phyloP scores from a whole-genome alignment of 2,797 vertebrate species.

The Crax fasciolata region DNA sequence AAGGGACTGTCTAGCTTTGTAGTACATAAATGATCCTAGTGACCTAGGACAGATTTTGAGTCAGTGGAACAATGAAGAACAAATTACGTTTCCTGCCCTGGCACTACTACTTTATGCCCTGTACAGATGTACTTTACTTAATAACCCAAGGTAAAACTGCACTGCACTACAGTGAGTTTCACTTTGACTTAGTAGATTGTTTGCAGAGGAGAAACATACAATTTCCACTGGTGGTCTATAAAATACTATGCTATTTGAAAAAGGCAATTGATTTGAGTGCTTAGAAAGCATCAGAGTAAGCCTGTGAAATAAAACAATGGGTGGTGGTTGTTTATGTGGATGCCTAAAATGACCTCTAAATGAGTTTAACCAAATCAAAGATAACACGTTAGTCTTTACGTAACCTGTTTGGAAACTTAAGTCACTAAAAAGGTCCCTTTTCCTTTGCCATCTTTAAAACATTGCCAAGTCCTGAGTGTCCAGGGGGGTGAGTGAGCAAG shows the following conservation, averaged over 20 bases:
- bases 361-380: background rate
- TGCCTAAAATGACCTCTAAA: background rate
- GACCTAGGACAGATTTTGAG: background rate
- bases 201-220: background rate
- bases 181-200: background rate
- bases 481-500: background rate
- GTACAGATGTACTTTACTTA: background rate
- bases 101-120: background rate
- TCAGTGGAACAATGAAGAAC: background rate
- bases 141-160: background rate
- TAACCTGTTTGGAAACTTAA: background rate
- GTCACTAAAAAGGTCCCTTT: background rate
- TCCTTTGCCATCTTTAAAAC: background rate
- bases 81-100: background rate
- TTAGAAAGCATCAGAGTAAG: slow-evolving; percentile 8
- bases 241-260: background rate
- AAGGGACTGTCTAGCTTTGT: background rate
- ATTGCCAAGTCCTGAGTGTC: background rate
- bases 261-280: background rate
- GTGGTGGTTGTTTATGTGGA: background rate
- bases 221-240: background rate
- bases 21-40: background rate
- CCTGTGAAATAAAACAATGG: background rate
- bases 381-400: background rate
- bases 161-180: background rate